Evolutionary conservation across 1,140 invertebrate genomes (phyloP), one percentile per base, ranked within the genome.

Genomic region (Drosophila teissieri): DNA sequence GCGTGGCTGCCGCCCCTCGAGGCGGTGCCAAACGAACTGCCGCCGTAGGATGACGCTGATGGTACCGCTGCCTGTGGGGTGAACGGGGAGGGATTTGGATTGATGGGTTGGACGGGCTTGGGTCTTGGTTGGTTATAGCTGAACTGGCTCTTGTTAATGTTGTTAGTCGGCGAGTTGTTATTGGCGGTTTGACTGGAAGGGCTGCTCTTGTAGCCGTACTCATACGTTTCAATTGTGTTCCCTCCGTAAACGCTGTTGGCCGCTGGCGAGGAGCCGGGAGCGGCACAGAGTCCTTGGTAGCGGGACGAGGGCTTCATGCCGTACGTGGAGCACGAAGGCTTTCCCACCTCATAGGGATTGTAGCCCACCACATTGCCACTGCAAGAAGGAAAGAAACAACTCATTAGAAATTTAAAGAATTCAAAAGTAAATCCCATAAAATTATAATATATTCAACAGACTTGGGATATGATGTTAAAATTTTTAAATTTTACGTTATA

Each of bases 351-450:
- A 92, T 97, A 97, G 10, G 96, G 96, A 60, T 94, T 94, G 70
- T 94, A 94, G 51, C 96, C 96, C 52, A 96, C 93, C 37, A 97
- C 94, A 81, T 97, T 97, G 57, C 96, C 96, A 73, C 95, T 96
- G 91, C 15, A 92, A 91, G 11, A 56, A 0, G 31, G 22, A 12
- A 46, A 27, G 2, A 3, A 15, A 31, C 0, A 63, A 0, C 58
- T 24, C 3, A 11, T 63, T 15, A 60, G 17, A 24, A 4, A 24
- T 4, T 24, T 24, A 24, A 24, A 24, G 24, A 24, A 24, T 24
- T 24, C 4, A 17, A 3, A 17, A 17, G 7, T 17, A 17, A 17
- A 42, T 10, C n/a, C 15, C 0, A 17, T 10, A 42, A 17, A 42
- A 7, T 3, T 3, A 17, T 31, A 1, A 7, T 6, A 27, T 1